Percentiles rank a stretch among this genome's conserved stretches.
phyloP scores from a whole-genome alignment of 2,888 invertebrate genomes.

The Tetheella fluctuosa region DNA sequence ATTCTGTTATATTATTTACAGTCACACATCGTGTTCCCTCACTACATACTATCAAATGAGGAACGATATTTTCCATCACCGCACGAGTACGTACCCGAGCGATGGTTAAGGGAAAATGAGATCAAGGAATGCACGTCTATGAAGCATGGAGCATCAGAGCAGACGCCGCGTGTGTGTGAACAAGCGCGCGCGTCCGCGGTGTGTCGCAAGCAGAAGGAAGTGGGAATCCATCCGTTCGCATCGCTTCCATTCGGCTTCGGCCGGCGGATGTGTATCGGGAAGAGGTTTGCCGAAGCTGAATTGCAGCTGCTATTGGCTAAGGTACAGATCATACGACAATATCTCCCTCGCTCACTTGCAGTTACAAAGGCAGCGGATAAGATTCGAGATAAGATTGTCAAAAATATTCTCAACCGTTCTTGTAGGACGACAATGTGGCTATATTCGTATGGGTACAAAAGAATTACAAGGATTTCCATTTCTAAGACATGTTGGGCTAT shows the following conservation, averaged over 20 bases:
- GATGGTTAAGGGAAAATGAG: conserved; percentile 87
- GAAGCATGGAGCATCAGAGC: conserved; percentile 19
- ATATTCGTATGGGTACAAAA: background rate
- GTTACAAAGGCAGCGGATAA: background rate
- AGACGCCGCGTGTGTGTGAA: conserved; percentile 23
- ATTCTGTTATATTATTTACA: conserved; percentile 60
- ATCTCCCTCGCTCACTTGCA: background rate
- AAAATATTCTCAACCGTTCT: background rate
- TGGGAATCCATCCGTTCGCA: conserved; percentile 89
- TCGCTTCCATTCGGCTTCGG: conserved; percentile 91
- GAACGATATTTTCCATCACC: conserved; percentile 89
- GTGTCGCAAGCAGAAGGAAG: conserved; percentile 77
- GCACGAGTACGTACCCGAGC: conserved; percentile 88
- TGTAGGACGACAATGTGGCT: background rate
- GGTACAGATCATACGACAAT: conserved; percentile 63
- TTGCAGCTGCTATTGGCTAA: conserved; percentile 89
- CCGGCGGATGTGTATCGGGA: conserved; percentile 90
- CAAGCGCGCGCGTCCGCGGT: conserved; percentile 44
- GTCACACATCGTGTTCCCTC: conserved; percentile 92
- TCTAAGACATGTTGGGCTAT: background rate
- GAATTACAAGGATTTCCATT: background rate
- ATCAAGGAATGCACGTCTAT: conserved; percentile 31
- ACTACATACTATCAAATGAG: conserved; percentile 89
- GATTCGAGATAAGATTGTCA: background rate
- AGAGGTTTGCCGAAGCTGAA: conserved; percentile 92